Evolutionary conservation across 2,888 invertebrate genomes (phyloP).

Genomic region (Schizotus pectinicornis): DNA sequence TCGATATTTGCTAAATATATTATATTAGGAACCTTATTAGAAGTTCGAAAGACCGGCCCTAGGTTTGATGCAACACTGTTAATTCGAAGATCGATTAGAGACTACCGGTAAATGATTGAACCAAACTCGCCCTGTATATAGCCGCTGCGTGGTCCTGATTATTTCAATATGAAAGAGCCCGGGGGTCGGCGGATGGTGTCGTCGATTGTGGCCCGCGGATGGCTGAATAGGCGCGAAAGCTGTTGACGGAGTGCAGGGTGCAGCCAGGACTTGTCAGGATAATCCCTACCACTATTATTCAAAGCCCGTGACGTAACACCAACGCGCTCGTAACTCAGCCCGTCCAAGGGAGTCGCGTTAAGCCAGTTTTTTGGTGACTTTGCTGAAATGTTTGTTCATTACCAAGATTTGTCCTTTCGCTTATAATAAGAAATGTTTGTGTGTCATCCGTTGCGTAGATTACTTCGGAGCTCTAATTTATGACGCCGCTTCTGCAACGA

Average conservation of each 20-base stretch:
- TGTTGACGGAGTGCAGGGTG: constrained; percentile 22
- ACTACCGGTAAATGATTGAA: too few relatives aligned
- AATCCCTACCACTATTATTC: constrained; percentile 42
- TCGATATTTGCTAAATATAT: too few relatives aligned
- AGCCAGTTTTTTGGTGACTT: constrained; percentile 29
- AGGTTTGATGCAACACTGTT: too few relatives aligned
- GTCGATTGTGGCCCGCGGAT: neutral
- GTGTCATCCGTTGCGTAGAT: constrained; percentile 33
- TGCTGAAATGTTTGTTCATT: constrained; percentile 38
- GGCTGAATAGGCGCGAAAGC: constrained; percentile 18
- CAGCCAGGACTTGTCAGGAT: constrained; percentile 37
- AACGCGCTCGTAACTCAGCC: constrained; percentile 29
- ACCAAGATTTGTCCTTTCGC: constrained; percentile 37
- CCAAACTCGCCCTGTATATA: constrained; percentile 6
- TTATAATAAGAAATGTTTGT: constrained; percentile 36
- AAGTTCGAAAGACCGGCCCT: too few relatives aligned
- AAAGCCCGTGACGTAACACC: constrained; percentile 35
- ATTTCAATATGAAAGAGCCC: too few relatives aligned
- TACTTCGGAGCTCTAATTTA: constrained; percentile 33
- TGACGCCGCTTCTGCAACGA: constrained; percentile 19
- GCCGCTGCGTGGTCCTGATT: constrained; percentile 7
- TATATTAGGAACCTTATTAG: too few relatives aligned
- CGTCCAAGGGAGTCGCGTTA: constrained; percentile 8
- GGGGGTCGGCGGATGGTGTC: too few relatives aligned
- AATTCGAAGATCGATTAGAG: too few relatives aligned